These are phyloP conservation scores for Monopis laevigella DNA, from an alignment of 2,888 invertebrate species.

Conservation along the genomic window DNA sequence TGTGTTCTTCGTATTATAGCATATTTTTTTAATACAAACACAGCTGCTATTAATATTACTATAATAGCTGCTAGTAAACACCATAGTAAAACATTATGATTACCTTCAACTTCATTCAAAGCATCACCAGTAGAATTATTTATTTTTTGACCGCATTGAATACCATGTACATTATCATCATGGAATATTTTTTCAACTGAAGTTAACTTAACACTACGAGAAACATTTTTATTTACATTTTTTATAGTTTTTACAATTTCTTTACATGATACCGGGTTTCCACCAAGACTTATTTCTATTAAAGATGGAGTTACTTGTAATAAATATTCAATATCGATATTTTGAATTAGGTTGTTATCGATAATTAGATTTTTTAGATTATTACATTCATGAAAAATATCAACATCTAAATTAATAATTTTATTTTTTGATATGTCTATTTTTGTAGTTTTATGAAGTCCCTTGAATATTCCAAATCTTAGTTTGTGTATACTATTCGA, in stretches of 20 bases:
- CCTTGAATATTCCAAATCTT: conserved; percentile 45
- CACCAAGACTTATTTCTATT: conserved; percentile 41
- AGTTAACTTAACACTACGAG: conserved; percentile 35
- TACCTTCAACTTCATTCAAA: conserved; percentile 3
- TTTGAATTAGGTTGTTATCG: conserved; percentile 44
- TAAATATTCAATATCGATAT: conserved; percentile 41
- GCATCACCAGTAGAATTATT: conserved; percentile 17
- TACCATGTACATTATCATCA: conserved; percentile 54
- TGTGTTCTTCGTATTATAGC: too few species aligned
- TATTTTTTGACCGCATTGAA: conserved; percentile 38
- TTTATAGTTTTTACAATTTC: conserved; percentile 40
- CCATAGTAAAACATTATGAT: too few species aligned
- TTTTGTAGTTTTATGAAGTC: conserved; percentile 38
- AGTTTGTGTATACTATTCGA: conserved; percentile 34
- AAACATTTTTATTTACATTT: conserved; percentile 26
- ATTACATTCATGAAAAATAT: conserved; percentile 47
- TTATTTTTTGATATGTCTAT: conserved; percentile 46
- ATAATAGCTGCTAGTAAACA: too few species aligned
- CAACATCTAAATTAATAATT: conserved; percentile 36
- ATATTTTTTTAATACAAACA: too few species aligned
- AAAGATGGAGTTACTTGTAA: conserved; percentile 33
- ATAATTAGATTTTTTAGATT: conserved; percentile 39
- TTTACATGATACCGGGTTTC: conserved; percentile 46
- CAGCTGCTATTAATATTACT: too few species aligned
- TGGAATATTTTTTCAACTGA: conserved; percentile 48